Conservation (phyloP, 2,113 vertebrate species). For the Petaurus breviceps region DNA sequence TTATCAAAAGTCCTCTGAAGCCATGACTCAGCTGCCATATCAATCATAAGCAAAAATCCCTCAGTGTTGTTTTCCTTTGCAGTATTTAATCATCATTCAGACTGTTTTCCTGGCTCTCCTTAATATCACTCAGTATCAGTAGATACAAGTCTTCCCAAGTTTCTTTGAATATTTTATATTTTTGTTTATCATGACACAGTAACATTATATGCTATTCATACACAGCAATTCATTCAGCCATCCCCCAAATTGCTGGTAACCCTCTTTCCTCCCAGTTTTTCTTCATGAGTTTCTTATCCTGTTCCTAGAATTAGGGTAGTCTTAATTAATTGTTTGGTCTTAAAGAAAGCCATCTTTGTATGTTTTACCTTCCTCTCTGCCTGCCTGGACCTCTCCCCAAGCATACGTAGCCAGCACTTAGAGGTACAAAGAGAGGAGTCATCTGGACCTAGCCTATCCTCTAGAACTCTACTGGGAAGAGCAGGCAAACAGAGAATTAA, state of each 20-base stretch:
- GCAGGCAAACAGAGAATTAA: neutral
- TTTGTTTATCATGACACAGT: neutral
- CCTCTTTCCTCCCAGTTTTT: neutral
- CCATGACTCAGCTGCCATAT: neutral
- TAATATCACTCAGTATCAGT: neutral
- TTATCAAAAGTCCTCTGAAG: neutral
- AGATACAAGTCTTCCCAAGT: neutral
- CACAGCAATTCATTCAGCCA: neutral
- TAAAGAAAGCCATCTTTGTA: neutral
- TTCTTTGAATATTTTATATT: neutral
- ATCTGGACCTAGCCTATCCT: neutral
- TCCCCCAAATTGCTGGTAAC: neutral
- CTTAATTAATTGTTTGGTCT: neutral
- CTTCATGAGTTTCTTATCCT: neutral
- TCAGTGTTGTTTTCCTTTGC: neutral
- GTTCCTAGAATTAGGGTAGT: neutral
- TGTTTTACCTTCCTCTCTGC: neutral
- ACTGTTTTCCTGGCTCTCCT: neutral
- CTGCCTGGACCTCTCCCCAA: neutral
- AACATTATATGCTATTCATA: neutral
- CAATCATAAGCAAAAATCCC: neutral
- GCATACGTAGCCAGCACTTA: neutral
- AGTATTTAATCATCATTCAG: neutral
- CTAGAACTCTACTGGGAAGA: neutral
- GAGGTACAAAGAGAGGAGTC: neutral